Evolutionary conservation across 2,888 invertebrate genomes (phyloP), one percentile per base, ranked within the genome.

Genomic region (Steromphala cineraria): DNA sequence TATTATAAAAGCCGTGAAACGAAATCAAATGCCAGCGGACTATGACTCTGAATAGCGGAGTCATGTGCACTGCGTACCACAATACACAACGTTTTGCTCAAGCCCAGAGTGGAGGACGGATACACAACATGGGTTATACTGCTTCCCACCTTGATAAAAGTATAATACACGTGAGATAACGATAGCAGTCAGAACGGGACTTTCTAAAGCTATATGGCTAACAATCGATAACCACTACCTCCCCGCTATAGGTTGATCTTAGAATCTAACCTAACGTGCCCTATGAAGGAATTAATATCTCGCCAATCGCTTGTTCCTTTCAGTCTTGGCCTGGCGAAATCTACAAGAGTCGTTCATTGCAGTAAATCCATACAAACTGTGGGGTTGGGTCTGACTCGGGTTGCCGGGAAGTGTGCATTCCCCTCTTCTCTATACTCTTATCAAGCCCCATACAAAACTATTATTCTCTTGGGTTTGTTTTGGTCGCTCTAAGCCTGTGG

Each of bases 21-120:
- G 77, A 74, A 80, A 80, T 78, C 78, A 77, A 79, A 80, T 76
- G 82, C 81, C 67, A 53, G 36, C 52, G 74, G 78, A 53, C 74
- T 31, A 40, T 67, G n/a, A 15, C 62, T 31, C 15, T 82, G 40
- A 82, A 80, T 80, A 77, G 80, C 52, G 28, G 19, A 31, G 67
- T 19, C 46, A 67, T 53, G 28, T 71, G 46, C 53, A 53, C 40
- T 19, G 19, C 28, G 53, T n/a, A 21, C 28, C 53, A 83, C 80
- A 83, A 83, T 75, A 67, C 75, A 52, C 31, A 46, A 56, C 81
- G 78, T 83, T 81, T 81, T 74, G 81, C 46, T 71, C 79, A 80
- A 78, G 62, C 80, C 46, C 77, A 80, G 78, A 81, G 40, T 13
- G 46, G 46, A 46, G 46, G 46, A 46, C 71, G 17, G 36, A n/a